Conservation (phyloP, 2,888 invertebrate genomes). For the Xanthia togata region DNA sequence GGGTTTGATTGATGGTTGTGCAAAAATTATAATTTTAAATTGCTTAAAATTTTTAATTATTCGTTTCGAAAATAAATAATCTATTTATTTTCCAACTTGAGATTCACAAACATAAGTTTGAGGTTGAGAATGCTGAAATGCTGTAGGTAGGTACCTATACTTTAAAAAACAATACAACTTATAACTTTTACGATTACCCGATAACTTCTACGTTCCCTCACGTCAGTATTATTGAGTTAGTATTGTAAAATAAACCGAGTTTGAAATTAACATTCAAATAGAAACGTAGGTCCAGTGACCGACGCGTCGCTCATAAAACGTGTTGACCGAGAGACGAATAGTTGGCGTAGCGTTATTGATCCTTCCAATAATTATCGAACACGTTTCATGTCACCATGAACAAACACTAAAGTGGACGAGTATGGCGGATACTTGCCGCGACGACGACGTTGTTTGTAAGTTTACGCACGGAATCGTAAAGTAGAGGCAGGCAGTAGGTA, state of each 20-base stretch:
- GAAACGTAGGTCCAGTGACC: constrained; percentile 82
- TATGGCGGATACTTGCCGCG: constrained; percentile 82
- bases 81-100: not conserved
- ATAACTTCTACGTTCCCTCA: constrained; percentile 60
- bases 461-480: constrained; percentile 88
- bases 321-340: constrained; percentile 87
- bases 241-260: constrained; percentile 83
- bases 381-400: constrained; percentile 90
- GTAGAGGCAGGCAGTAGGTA: constrained; percentile 87
- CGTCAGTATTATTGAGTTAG: constrained; percentile 71
- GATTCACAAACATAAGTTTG: not conserved
- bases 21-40: not conserved
- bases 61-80: not conserved
- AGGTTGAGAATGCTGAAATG: not conserved
- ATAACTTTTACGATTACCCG: constrained; percentile 37
- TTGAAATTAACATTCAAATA: constrained; percentile 88
- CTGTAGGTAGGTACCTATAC: not conserved
- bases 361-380: constrained; percentile 91
- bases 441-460: constrained; percentile 82
- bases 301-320: constrained; percentile 85
- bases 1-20: too few relatives aligned
- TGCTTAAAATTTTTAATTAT: not conserved
- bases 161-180: not conserved
- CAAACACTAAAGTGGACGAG: constrained; percentile 87
- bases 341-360: constrained; percentile 88